Evolutionary conservation across 2,888 invertebrate genomes (phyloP), one percentile per base, ranked within the genome.

Genomic region (Epinotia demarniana): DNA sequence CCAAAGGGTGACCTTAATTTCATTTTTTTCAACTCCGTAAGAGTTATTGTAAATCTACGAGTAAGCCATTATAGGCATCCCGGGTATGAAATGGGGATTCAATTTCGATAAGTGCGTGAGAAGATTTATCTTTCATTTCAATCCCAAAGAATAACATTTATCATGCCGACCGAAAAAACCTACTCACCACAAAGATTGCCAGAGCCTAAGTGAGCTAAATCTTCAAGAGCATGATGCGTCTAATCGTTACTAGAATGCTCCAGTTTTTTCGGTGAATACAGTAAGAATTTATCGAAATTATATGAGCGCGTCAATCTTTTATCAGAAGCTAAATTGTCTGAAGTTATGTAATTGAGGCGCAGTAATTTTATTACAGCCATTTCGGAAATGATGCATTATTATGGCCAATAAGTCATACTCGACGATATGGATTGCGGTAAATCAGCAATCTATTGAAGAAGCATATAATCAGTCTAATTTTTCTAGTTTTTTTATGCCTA

Each of bases 51-150:
- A 69, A 60, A 69, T 69, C 43, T 13, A 58, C 43, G 58, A 69
- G 60, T n/a, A 69, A 69, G 69, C 69, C 58, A 46, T 69, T 43
- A 69, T 46, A 43, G 58, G 58, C n/a, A 46, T 69, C 46, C n/a
- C 46, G 23, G 23, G 46, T 46, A 60, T 69, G 60, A 23, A 60
- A 58, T 39, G 43, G 39, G 57, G 23, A 27, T 69, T 69, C 69
- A 60, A 69, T 69, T 69, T 43, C 69, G 60, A 60, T 69, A 69
- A 69, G 69, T 69, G 69, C 69, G 58, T 60, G 69, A 60, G 46
- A 68, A 43, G 68, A 69, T 69, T 58, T 46, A 60, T 69, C 69
- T 69, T 69, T 69, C 46, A 69, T 69, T 69, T 69, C 60, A 69
- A 46, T 43, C 27, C 19, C 23, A 18, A 60, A 60, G 46, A 60